phyloP scores from a whole-genome alignment of 2,888 invertebrate genomes.

The Andrena bucephala region DNA sequence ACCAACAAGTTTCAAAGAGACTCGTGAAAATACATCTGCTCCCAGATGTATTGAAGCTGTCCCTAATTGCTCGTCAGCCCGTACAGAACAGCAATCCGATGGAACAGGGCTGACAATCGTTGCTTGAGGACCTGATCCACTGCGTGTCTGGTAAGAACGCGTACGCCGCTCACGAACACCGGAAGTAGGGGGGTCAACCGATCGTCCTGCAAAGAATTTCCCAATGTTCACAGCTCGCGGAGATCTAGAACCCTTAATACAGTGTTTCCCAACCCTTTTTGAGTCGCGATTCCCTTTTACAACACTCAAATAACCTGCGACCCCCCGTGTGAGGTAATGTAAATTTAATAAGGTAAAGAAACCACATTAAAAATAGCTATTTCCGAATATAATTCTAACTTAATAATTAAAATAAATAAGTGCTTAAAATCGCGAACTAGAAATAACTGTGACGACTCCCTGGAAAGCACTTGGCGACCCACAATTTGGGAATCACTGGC shows the following conservation, averaged over 20 bases:
- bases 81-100: conserved; percentile 86
- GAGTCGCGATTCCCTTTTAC: too few relatives aligned
- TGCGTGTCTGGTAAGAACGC: conserved; percentile 87
- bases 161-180: conserved; percentile 87
- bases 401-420: too few relatives aligned
- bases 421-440: too few relatives aligned
- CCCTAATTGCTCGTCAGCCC: conserved; percentile 82
- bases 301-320: too few relatives aligned
- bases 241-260: background rate
- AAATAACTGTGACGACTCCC: too few relatives aligned
- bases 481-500: too few relatives aligned
- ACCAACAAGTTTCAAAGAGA: conserved; percentile 1
- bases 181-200: conserved; percentile 87
- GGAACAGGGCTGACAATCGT: conserved; percentile 86
- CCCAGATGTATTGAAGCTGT: conserved; percentile 61
- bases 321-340: too few relatives aligned
- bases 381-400: too few relatives aligned
- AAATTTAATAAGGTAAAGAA: too few relatives aligned
- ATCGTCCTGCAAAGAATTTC: conserved; percentile 82
- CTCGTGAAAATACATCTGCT: conserved; percentile 58
- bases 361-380: too few relatives aligned
- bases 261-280: too few relatives aligned
- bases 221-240: background rate
- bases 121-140: conserved; percentile 86
- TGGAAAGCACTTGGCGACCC: too few relatives aligned